Percentiles rank a stretch among this genome's conserved stretches.
These are phyloP conservation scores for Xestia rhomboidea DNA, from an alignment of 2,888 invertebrate genomes.

Conservation along the genomic window DNA sequence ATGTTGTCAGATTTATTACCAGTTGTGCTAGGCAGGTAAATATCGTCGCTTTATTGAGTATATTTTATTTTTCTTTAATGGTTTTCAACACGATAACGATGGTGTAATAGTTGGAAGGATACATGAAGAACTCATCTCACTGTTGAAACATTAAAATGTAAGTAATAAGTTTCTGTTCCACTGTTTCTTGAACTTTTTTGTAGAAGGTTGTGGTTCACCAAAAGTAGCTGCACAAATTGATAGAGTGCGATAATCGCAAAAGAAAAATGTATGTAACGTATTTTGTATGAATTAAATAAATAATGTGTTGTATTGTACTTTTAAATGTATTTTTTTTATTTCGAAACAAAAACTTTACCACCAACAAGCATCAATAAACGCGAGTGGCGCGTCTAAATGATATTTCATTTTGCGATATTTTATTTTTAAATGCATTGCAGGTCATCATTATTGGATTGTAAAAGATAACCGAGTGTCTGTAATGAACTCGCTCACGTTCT, in stretches of 20 bases:
- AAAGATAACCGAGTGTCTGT: slow-evolving; percentile 84
- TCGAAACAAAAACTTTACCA: slow-evolving; percentile 66
- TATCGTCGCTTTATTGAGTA: slow-evolving; percentile 83
- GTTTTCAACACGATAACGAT: slow-evolving; percentile 79
- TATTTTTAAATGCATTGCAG: slow-evolving; percentile 87
- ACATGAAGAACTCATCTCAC: slow-evolving; percentile 72
- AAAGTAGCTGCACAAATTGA: slow-evolving; percentile 89
- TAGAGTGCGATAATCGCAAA: slow-evolving; percentile 86
- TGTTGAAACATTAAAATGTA: slow-evolving; percentile 76
- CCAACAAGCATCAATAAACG: slow-evolving; percentile 63
- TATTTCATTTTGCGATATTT: slow-evolving; percentile 84
- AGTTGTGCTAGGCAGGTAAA: slow-evolving; percentile 89
- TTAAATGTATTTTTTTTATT: slow-evolving; percentile 49
- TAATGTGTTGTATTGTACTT: slow-evolving; percentile 57
- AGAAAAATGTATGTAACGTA: slow-evolving; percentile 80
- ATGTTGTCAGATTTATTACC: slow-evolving; percentile 89
- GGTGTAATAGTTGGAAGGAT: slow-evolving; percentile 77
- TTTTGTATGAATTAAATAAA: slow-evolving; percentile 57
- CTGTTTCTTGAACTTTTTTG: slow-evolving; percentile 88
- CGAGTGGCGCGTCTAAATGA: slow-evolving; percentile 72
- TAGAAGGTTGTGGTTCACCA: slow-evolving; percentile 88
- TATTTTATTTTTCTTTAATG: slow-evolving; percentile 87
- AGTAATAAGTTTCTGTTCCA: slow-evolving; percentile 77
- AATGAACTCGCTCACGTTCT: slow-evolving; percentile 83
- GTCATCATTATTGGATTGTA: slow-evolving; percentile 82